phyloP scores from a whole-genome alignment of 2,888 invertebrate species.

The Cyclophora punctaria region DNA sequence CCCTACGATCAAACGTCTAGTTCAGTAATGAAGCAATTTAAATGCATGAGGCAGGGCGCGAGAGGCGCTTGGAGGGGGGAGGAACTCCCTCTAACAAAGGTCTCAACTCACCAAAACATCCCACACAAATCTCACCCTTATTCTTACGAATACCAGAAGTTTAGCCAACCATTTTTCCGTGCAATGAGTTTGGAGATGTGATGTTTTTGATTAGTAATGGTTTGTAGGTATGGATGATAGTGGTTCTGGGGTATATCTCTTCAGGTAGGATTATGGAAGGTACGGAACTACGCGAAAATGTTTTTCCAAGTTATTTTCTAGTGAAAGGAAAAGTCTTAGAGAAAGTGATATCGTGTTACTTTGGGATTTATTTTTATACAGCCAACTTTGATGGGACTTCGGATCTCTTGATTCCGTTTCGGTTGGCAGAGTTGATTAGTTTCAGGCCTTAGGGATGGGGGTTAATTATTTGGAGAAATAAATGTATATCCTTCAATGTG shows the following conservation, averaged over 20 bases:
- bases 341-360: conserved; percentile 56
- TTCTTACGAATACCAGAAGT: too few relatives aligned
- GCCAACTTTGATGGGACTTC: conserved; percentile 2
- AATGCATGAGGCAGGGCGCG: conserved; percentile 77
- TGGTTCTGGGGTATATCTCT: conserved; percentile 68
- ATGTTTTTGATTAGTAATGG: conserved; percentile 13
- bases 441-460: not conserved
- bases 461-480: not conserved
- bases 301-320: conserved; percentile 68
- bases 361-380: conserved; percentile 18
- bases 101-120: conserved; percentile 23
- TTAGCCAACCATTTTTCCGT: too few relatives aligned
- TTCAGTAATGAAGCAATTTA: conserved; percentile 76
- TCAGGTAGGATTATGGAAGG: conserved; percentile 72
- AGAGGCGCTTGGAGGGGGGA: conserved; percentile 66
- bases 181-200: conserved; percentile 7
- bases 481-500: too few relatives aligned
- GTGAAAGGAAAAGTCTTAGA: conserved; percentile 65
- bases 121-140: conserved; percentile 22
- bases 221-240: conserved; percentile 70
- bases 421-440: not conserved
- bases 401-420: too few relatives aligned
- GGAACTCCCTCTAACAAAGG: conserved; percentile 24
- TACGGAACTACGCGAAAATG: conserved; percentile 65
- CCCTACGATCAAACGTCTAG: conserved; percentile 67